Evolutionary conservation across 2,113 vertebrate genomes (phyloP).

Genomic region (Caretta caretta): DNA sequence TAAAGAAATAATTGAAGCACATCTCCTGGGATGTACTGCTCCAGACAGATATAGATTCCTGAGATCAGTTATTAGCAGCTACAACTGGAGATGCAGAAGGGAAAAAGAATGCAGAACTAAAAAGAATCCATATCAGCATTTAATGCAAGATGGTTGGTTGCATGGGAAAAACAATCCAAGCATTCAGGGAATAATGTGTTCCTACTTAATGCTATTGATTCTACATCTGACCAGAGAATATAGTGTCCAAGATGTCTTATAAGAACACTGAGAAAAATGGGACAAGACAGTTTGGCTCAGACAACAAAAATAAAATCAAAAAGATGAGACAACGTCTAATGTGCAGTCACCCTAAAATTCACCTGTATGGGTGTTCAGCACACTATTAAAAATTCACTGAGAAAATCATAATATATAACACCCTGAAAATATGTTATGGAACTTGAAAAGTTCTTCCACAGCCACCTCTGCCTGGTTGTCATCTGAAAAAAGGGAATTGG

Average conservation of each 20-base stretch:
- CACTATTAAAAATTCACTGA: slow-evolving; percentile 29
- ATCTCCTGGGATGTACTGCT: not conserved
- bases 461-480: not conserved
- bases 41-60: not conserved
- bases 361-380: not conserved
- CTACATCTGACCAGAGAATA: not conserved
- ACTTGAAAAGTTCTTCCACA: not conserved
- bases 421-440: not conserved
- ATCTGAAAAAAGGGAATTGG: not conserved
- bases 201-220: not conserved
- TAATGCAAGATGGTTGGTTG: not conserved
- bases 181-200: not conserved
- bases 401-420: not conserved
- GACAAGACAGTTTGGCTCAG: slow-evolving; percentile 16
- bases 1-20: not conserved
- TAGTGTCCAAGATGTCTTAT: not conserved
- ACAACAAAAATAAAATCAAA: slow-evolving; percentile 1
- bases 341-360: slow-evolving; percentile 28
- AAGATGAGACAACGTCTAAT: slow-evolving; percentile 6
- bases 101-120: not conserved
- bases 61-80: not conserved
- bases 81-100: not conserved
- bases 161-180: not conserved
- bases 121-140: not conserved
- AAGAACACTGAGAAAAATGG: not conserved